Evolutionary conservation across 1,140 invertebrate genomes (phyloP).

Genomic region (Gerris buenoi): DNA sequence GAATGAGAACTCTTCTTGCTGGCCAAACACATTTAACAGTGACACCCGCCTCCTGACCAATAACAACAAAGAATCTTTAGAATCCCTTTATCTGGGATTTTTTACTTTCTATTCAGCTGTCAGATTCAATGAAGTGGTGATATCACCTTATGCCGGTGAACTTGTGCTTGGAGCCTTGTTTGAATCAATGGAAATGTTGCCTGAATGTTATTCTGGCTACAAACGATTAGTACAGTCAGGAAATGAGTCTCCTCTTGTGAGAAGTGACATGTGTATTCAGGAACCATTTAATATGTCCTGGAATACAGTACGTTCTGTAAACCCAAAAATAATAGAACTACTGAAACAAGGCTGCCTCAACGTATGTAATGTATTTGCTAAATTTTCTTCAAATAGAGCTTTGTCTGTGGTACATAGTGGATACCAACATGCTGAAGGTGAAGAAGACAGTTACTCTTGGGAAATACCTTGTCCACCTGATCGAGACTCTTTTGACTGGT

Average conservation of each 20-base stretch:
- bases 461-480: background rate
- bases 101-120: background rate
- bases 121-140: background rate
- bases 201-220: constrained; percentile 1
- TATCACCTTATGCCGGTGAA: background rate
- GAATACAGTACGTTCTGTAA: background rate
- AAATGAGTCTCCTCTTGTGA: background rate
- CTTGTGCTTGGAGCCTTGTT: background rate
- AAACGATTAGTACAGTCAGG: background rate
- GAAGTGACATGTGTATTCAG: background rate
- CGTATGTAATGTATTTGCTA: background rate
- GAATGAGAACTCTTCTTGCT: background rate
- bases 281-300: constrained; percentile 2
- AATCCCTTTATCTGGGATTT: background rate
- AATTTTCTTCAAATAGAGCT: background rate
- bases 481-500: background rate
- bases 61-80: background rate
- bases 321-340: background rate
- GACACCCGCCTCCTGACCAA: background rate
- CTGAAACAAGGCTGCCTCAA: background rate
- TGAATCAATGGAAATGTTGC: background rate
- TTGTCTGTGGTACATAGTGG: background rate
- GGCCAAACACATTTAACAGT: background rate
- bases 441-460: background rate
- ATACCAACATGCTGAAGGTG: background rate